These are phyloP conservation scores for Paelopatides confundens DNA, from an alignment of 53 echinoderm and acorn worm genomes.

Conservation along the genomic window DNA sequence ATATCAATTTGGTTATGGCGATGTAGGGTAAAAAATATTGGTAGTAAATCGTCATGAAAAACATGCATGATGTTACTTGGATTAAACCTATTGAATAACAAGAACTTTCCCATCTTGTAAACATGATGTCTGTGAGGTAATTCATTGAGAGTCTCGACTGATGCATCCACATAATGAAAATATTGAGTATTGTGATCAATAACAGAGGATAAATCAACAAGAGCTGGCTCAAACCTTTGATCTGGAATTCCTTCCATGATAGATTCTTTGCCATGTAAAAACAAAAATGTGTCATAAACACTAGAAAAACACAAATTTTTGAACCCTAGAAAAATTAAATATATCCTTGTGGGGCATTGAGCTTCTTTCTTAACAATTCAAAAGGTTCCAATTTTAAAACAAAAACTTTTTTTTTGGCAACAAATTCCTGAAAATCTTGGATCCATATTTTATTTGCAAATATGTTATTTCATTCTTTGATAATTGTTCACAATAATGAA, in stretches of 20 bases:
- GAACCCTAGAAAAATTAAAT: too few species aligned
- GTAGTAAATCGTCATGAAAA: constrained; percentile 93
- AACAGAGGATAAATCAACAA: constrained; percentile 89
- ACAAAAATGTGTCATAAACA: constrained; percentile 69
- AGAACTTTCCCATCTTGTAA: constrained; percentile 61
- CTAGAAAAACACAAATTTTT: constrained; percentile 86
- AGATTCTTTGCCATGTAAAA: constrained; percentile 72
- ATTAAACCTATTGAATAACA: constrained; percentile 92
- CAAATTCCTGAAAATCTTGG: too few species aligned
- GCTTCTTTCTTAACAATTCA: too few species aligned
- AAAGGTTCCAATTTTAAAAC: too few species aligned
- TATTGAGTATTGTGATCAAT: constrained; percentile 96
- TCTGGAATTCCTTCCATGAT: constrained; percentile 68
- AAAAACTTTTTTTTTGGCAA: too few species aligned
- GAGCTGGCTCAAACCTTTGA: constrained; percentile 79
- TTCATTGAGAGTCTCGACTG: not conserved
- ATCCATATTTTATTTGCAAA: too few species aligned
- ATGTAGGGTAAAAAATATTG: constrained; percentile 78
- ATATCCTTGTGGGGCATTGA: too few species aligned
- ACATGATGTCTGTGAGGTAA: constrained; percentile 20
- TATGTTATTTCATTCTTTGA: too few species aligned
- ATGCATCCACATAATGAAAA: constrained; percentile 77
- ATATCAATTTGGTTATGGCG: constrained; percentile 54
- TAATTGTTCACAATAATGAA: not conserved
- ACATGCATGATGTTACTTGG: constrained; percentile 94